Evolutionary conservation across 2,888 invertebrate species (phyloP), one percentile per base, ranked within the genome.

Genomic region (Blastobasis lacticolella): DNA sequence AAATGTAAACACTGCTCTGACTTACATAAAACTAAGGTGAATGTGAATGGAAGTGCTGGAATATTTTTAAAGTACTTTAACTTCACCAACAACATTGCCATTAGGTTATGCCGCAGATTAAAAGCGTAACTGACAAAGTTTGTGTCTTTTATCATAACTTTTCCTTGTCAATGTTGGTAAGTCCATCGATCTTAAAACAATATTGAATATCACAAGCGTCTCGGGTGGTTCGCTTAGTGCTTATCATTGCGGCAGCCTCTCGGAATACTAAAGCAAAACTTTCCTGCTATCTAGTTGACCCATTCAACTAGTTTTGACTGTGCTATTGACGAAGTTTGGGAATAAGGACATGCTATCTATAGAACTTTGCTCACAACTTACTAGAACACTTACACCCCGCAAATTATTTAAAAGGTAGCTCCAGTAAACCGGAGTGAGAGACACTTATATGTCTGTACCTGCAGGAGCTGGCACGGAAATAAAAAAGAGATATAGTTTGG

Each of bases 201-300:
- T 46, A 46, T 46, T 48, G 40, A 40, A 40, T 48, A 40, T 40
- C 47, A 40, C 47, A 40, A 9, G 8, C 40, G 23, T 48, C 47
- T 46, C 38, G 8, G 23, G 6, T 46, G 37, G n/a, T 38, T 46
- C 46, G 5, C 45, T 23, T 5, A 23, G 23, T 23, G 23, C 23
- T 23, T 23, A 23, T 23, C 23, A 23, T 23, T 23, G 23, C 23
- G 23, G 23, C 23, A 23, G 23, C 23, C 23, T 23, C 23, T 23
- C 23, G 23, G 23, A 23, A 23, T 23, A 48, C 10, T 40, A 42
- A 52, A 48, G 45, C 37, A 45, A 46, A 48, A 52, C 41, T 52
- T 52, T 45, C 23, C 23, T 23, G 23, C 23, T 23, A 23, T 23
- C n/a, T n/a, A n/a, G n/a, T n/a, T n/a, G n/a, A n/a, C n/a, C n/a